Evolutionary conservation across 2,888 invertebrate genomes (phyloP).

Genomic region (Orthosia gracilis): DNA sequence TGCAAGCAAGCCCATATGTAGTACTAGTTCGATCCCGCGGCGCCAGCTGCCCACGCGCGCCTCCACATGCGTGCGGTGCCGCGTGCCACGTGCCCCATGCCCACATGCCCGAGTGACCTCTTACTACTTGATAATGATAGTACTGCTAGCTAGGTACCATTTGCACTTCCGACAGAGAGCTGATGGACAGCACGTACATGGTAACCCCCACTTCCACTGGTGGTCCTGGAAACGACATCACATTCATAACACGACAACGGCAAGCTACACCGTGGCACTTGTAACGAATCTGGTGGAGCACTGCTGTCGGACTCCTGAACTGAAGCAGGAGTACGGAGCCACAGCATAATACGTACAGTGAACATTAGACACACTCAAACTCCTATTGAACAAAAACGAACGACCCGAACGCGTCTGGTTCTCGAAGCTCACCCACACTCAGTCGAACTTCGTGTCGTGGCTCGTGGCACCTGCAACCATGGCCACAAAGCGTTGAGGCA

Average conservation of each 20-base stretch:
- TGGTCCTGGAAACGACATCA: slow-evolving; percentile 91
- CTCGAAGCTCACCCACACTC: slow-evolving; percentile 39
- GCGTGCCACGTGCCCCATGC: slow-evolving; percentile 59
- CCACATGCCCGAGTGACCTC: slow-evolving; percentile 63
- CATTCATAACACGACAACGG: slow-evolving; percentile 62
- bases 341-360: neutral
- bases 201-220: slow-evolving; percentile 96
- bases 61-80: slow-evolving; percentile 61
- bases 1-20: slow-evolving; percentile 93
- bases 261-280: slow-evolving; percentile 23
- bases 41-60: slow-evolving; percentile 40
- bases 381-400: slow-evolving; percentile 19
- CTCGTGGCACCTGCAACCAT: slow-evolving; percentile 47
- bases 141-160: slow-evolving; percentile 87
- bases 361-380: neutral
- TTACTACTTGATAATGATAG: slow-evolving; percentile 64
- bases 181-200: slow-evolving; percentile 96
- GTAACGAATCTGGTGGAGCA: neutral
- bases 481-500: slow-evolving; percentile 38
- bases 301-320: neutral
- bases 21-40: slow-evolving; percentile 91
- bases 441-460: slow-evolving; percentile 39
- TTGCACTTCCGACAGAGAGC: slow-evolving; percentile 96
- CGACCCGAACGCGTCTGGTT: slow-evolving; percentile 44
- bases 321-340: slow-evolving; percentile 7